phyloP scores from a whole-genome alignment of 2,113 vertebrate genomes.

The Microcebus ravelobensis region DNA sequence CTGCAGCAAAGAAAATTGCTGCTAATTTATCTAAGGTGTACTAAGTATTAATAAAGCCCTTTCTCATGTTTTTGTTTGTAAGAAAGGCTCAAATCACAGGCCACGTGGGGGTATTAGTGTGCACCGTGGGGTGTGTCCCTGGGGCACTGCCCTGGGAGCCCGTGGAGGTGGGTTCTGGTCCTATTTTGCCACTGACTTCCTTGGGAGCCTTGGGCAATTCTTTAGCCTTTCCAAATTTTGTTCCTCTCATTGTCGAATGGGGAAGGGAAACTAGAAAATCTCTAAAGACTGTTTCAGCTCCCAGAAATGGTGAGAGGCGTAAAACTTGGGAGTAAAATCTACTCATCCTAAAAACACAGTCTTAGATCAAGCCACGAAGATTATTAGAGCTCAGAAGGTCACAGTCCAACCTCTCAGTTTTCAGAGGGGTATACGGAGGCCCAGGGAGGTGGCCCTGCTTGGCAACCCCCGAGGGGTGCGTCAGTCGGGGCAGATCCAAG shows the following conservation, averaged over 20 bases:
- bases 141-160: fast-evolving
- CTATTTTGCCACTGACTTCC: background rate
- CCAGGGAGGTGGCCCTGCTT: background rate
- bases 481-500: fast-evolving
- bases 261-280: background rate
- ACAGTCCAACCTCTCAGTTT: fast-evolving
- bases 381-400: background rate
- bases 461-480: fast-evolving
- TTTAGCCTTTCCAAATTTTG: background rate
- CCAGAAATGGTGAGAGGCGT: background rate
- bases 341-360: background rate
- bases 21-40: slow-evolving; percentile 77
- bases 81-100: background rate
- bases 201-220: no score
- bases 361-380: fast-evolving
- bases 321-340: background rate
- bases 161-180: fast-evolving
- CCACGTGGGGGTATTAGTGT: background rate
- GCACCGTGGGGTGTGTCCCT: fast-evolving
- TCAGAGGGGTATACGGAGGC: background rate
- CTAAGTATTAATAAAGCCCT: slow-evolving; percentile 61
- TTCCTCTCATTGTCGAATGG: background rate
- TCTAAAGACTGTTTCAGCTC: background rate
- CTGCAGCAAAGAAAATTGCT: slow-evolving; percentile 70
- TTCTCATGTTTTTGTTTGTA: slow-evolving; percentile 27